A percentile compares a stretch with the other conserved stretches of the same genome.
Conservation (phyloP, 2,113 vertebrate genomes). For the Nothoprocta perdicaria region DNA sequence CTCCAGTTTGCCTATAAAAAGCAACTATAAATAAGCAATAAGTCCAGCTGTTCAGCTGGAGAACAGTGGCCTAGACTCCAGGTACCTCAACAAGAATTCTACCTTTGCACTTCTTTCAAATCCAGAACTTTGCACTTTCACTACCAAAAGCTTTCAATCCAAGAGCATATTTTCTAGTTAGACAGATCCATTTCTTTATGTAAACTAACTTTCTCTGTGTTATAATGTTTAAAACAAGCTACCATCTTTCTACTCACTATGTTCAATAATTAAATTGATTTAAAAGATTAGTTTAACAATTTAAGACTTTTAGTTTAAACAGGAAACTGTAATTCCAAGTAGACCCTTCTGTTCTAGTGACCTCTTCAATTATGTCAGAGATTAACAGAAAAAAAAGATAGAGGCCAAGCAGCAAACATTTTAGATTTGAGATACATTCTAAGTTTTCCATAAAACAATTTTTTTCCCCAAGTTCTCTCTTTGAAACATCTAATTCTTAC, state of each 20-base stretch:
- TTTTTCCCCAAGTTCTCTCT: background rate
- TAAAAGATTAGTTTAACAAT: slow-evolving; percentile 20
- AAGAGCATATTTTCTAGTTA: background rate
- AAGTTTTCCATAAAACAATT: background rate
- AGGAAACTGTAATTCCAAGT: background rate
- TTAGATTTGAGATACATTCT: background rate
- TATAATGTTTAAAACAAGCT: background rate
- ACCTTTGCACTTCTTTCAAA: background rate
- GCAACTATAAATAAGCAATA: background rate
- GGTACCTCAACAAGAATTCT: background rate
- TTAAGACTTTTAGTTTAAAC: slow-evolving; percentile 14
- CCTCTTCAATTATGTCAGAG: background rate
- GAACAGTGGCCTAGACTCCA: background rate
- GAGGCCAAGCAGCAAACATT: background rate
- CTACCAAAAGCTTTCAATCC: background rate
- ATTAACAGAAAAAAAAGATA: background rate
- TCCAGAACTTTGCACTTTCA: background rate
- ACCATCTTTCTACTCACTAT: background rate
- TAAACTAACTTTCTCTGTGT: background rate
- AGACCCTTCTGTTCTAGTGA: background rate
- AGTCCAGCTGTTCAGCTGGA: background rate
- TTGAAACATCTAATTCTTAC: background rate
- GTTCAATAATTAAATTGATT: background rate
- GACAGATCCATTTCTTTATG: background rate
- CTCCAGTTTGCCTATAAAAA: background rate